A percentile compares a stretch with the other conserved stretches of the same genome.
These are phyloP conservation scores for Oreotragus oreotragus DNA, from an alignment of 2,113 vertebrate species.

Conservation along the genomic window DNA sequence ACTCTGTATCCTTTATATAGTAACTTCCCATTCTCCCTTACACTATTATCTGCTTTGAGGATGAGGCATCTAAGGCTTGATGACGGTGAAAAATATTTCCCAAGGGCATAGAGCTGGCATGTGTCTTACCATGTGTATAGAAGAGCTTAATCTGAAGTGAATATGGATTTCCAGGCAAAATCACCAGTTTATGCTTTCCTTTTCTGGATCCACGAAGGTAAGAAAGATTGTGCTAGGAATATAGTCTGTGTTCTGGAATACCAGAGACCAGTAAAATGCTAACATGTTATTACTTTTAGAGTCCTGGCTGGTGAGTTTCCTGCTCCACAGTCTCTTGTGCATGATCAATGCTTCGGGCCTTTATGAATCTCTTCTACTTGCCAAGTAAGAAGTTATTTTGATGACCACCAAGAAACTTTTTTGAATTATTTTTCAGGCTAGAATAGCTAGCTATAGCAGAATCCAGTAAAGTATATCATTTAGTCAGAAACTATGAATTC, in stretches of 20 bases:
- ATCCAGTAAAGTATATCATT: background rate
- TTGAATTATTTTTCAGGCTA: background rate
- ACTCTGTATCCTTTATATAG: background rate
- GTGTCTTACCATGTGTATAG: background rate
- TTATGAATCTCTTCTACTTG: background rate
- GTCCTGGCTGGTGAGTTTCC: background rate
- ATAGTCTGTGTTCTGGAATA: background rate
- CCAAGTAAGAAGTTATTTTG: background rate
- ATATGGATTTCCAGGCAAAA: background rate
- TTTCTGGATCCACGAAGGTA: background rate
- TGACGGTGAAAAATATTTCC: background rate
- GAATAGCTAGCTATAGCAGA: background rate
- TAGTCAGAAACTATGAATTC: background rate
- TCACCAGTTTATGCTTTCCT: background rate
- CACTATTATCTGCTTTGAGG: background rate
- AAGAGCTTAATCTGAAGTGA: background rate
- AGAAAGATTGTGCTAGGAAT: background rate
- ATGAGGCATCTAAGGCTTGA: background rate
- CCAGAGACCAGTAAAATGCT: background rate
- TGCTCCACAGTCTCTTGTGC: background rate
- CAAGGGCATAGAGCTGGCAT: background rate
- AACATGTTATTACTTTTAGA: background rate
- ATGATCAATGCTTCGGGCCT: background rate
- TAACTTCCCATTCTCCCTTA: fast-evolving
- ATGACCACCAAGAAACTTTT: background rate